Conservation (phyloP, 2,888 invertebrate genomes). For the Linnaemya vulpina region DNA sequence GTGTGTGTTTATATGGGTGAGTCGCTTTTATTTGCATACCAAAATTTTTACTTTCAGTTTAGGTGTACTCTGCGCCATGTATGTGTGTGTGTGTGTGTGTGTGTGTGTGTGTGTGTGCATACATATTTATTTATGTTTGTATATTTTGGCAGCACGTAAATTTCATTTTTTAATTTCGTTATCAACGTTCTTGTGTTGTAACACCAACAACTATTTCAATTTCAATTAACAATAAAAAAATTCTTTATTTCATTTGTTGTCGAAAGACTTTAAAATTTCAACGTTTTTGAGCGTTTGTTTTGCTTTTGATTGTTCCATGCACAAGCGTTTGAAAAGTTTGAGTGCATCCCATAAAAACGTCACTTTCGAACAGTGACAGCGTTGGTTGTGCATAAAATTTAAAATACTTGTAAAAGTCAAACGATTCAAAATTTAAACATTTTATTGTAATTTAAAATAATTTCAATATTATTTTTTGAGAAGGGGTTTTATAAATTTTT, state of each 20-base stretch:
- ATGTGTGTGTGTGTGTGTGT: neutral
- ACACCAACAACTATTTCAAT: constrained; percentile 59
- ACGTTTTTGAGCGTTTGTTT: too few relatives aligned
- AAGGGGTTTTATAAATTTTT: too few relatives aligned
- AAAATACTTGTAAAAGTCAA: too few relatives aligned
- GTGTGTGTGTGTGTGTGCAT: too few relatives aligned
- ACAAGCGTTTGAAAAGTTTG: neutral
- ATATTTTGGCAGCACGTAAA: too few relatives aligned
- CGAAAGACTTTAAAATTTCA: neutral
- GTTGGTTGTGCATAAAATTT: too few relatives aligned
- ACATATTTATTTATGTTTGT: neutral
- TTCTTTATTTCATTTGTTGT: neutral
- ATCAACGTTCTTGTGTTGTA: constrained; percentile 44
- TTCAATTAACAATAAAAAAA: constrained; percentile 63
- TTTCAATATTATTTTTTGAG: too few relatives aligned
- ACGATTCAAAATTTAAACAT: too few relatives aligned
- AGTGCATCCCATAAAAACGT: too few relatives aligned
- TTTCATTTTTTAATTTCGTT: constrained; percentile 41
- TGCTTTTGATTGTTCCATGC: neutral
- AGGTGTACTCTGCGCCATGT: neutral
- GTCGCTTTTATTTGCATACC: neutral
- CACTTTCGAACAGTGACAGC: too few relatives aligned
- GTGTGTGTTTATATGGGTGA: neutral
- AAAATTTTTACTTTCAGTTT: constrained; percentile 28
- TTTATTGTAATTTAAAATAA: too few relatives aligned